Evolutionary conservation across 1,140 invertebrate genomes (phyloP), one percentile per base, ranked within the genome.

Genomic region (Drosophila seguyi): DNA sequence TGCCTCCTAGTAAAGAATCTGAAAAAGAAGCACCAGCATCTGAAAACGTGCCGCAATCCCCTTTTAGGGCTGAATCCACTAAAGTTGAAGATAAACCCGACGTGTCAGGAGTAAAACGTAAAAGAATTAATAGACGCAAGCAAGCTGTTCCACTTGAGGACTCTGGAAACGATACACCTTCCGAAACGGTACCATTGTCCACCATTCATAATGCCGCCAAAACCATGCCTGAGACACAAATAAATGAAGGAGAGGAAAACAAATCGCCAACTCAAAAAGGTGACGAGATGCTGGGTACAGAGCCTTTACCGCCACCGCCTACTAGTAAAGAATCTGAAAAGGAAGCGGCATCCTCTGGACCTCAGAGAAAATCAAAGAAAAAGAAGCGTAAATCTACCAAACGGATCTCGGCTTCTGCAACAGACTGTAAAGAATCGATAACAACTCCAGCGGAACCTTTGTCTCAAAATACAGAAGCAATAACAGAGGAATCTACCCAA

Each of bases 121-220:
- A n/a, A n/a, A 36, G 38, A 7, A 67, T 45, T 10, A 55, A 16
- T 13, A 38, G 38, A 14, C 18, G 25, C 13, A 39, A 16, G 18
- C 20, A 47, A 29, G 39, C 38, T n/a, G 25, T 66, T 8, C 1
- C 31, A 14, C 6, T 34, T 50, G 61, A 69, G 14, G 22, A 63
- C 16, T 5, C 36, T 25, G 36, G n/a, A 16, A 3, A 16, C 7
- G 18, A 58, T 2, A n/a, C 10, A 6, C 14, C 14, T 5, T 6
- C 14, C 13, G 3, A 2, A 20, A 13, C 22, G n/a, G n/a, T n/a
- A n/a, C n/a, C n/a, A 14, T 14, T 31, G n/a, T 16, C 48, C n/a
- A 18, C n/a, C n/a, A 13, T n/a, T n/a, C 16, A n/a, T 7, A 7
- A 6, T 39, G 38, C 16, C 14, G 16, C 2, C 18, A 31, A 31